Percentiles rank a stretch among this genome's conserved stretches.
These are phyloP conservation scores for Lamproptera curius DNA, from an alignment of 2,888 invertebrate species.

Conservation along the genomic window DNA sequence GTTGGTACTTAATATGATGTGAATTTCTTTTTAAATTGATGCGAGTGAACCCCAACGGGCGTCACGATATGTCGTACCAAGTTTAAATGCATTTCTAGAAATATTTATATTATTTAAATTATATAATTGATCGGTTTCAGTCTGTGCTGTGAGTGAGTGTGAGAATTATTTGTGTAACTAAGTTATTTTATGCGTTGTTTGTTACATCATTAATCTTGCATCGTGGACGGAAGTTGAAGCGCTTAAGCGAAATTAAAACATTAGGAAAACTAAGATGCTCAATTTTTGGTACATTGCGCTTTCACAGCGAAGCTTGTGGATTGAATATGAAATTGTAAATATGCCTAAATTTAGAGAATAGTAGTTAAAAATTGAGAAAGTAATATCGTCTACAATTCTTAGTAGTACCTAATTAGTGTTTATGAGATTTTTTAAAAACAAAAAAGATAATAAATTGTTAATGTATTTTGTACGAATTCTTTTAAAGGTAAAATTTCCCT, in stretches of 20 bases:
- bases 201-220: constrained; percentile 54
- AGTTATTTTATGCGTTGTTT: constrained; percentile 72
- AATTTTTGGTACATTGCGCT: constrained; percentile 67
- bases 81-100: constrained; percentile 75
- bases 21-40: constrained; percentile 57
- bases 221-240: constrained; percentile 48
- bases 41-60: constrained; percentile 41
- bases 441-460: constrained; percentile 56
- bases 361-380: constrained; percentile 59
- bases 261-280: constrained; percentile 62
- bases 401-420: constrained; percentile 71
- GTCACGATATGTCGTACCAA: constrained; percentile 68
- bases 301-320: constrained; percentile 68
- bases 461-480: constrained; percentile 64
- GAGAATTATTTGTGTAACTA: constrained; percentile 65
- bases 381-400: constrained; percentile 59
- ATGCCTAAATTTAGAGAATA: constrained; percentile 69
- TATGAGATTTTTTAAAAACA: constrained; percentile 76
- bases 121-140: constrained; percentile 63
- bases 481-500: constrained; percentile 53
- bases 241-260: constrained; percentile 51
- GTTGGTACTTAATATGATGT: constrained; percentile 63
- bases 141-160: constrained; percentile 72
- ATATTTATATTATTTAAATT: constrained; percentile 74
- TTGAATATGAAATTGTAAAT: constrained; percentile 60